Evolutionary conservation across 2,797 vertebrate genomes (phyloP).

Genomic region (Spinibarbus caldwelli): DNA sequence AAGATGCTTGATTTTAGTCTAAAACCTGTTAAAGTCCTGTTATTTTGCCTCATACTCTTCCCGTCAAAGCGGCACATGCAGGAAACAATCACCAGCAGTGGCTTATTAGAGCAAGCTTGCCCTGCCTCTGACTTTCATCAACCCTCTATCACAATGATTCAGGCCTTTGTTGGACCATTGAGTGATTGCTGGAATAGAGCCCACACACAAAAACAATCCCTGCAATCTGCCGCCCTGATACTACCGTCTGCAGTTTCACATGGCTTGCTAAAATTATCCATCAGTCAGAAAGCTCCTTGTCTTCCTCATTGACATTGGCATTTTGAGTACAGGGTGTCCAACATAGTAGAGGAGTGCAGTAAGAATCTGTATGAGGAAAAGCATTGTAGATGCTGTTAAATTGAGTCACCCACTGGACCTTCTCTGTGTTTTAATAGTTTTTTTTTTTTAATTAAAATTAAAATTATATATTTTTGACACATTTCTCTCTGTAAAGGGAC

Average conservation of each 20-base stretch:
- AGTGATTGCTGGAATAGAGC: slow-evolving; percentile 46
- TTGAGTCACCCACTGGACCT: not conserved
- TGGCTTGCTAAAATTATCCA: slow-evolving; percentile 19
- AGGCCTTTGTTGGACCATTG: slow-evolving; percentile 42
- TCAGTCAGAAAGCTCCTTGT: slow-evolving; percentile 6
- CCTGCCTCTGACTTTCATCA: slow-evolving; percentile 35
- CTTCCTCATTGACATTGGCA: not conserved
- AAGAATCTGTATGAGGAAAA: not conserved
- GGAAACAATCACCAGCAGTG: slow-evolving; percentile 33
- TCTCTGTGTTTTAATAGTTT: not conserved
- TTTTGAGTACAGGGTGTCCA: slow-evolving; percentile 15
- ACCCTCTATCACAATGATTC: slow-evolving; percentile 42
- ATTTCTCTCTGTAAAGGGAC: not conserved
- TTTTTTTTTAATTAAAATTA: not conserved
- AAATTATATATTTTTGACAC: not conserved
- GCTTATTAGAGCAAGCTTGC: slow-evolving; percentile 28
- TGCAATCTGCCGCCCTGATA: slow-evolving; percentile 15
- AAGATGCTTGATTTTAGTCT: slow-evolving; percentile 21
- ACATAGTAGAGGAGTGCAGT: not conserved
- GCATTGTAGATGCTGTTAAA: not conserved
- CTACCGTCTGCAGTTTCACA: slow-evolving; percentile 6
- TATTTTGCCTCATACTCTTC: slow-evolving; percentile 21
- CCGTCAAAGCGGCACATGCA: not conserved
- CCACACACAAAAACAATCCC: slow-evolving; percentile 33
- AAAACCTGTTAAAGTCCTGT: slow-evolving; percentile 22